Evolutionary conservation across 2,797 vertebrate species (phyloP).

Genomic region (Malacoctenus gilli): DNA sequence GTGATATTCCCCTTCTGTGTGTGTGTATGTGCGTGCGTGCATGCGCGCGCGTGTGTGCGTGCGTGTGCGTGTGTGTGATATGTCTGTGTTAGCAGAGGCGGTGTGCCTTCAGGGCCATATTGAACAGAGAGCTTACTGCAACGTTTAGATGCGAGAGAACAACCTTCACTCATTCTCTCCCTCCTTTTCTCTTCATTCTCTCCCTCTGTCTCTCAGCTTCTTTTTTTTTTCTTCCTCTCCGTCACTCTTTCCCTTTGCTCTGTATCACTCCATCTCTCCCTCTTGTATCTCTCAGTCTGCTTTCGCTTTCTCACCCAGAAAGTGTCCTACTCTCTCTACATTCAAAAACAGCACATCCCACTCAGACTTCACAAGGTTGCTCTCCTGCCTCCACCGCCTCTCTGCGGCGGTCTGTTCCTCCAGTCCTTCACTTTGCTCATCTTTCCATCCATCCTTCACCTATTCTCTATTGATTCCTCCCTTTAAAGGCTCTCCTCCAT

Average conservation of each 20-base stretch:
- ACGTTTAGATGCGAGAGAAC: conserved; percentile 73
- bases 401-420: conserved; percentile 57
- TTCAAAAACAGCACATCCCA: conserved; percentile 76
- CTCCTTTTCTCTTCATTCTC: conserved; percentile 54
- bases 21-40: conserved; percentile 8
- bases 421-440: conserved; percentile 55
- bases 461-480: conserved; percentile 63
- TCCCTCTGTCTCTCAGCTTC: conserved; percentile 33
- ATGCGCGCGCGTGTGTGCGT: conserved; percentile 22
- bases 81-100: conserved; percentile 77
- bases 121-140: conserved; percentile 77
- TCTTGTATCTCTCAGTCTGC: conserved; percentile 19
- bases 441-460: conserved; percentile 63
- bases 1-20: conserved; percentile 68
- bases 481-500: conserved; percentile 56
- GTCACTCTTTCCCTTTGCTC: conserved; percentile 32
- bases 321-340: conserved; percentile 59
- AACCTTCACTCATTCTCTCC: conserved; percentile 72
- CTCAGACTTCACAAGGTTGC: conserved; percentile 78
- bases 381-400: conserved; percentile 66
- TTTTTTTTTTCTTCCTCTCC: conserved; percentile 5
- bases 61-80: conserved; percentile 22
- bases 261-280: conserved; percentile 27
- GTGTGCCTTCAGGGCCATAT: conserved; percentile 80
- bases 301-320: conserved; percentile 47